Evolutionary conservation across 2,888 invertebrate genomes (phyloP).

Genomic region (Oscheius sp.): DNA sequence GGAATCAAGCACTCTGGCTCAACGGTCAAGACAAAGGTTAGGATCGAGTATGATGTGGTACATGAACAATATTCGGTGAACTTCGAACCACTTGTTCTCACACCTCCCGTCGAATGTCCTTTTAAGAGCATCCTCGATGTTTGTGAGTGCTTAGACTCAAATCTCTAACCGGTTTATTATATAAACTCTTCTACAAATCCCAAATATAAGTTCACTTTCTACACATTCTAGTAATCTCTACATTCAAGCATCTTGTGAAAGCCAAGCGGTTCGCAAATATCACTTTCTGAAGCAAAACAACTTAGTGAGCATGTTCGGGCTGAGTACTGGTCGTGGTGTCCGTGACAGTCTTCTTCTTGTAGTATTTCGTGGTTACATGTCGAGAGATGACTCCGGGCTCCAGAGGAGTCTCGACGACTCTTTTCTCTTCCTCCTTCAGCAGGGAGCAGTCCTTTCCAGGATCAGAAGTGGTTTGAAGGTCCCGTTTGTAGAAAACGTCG

Average conservation of each 20-base stretch:
- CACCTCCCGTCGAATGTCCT: slow-evolving; percentile 3
- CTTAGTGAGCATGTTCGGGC: slow-evolving; percentile 28
- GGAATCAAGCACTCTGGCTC: not conserved
- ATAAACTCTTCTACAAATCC: no score
- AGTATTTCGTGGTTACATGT: slow-evolving; percentile 72
- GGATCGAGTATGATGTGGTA: slow-evolving; percentile 11
- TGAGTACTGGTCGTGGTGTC: slow-evolving; percentile 65
- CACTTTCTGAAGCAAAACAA: not conserved
- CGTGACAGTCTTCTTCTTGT: slow-evolving; percentile 72
- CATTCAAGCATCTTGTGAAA: not conserved
- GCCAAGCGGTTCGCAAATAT: slow-evolving; percentile 5
- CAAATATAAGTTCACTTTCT: no score
- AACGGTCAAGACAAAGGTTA: not conserved
- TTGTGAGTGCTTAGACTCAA: slow-evolving; percentile 9
- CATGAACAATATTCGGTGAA: not conserved
- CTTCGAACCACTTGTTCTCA: slow-evolving; percentile 7
- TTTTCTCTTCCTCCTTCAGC: slow-evolving; percentile 68
- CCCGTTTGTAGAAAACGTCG: slow-evolving; percentile 67
- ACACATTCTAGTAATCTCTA: no score
- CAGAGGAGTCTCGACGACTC: slow-evolving; percentile 66
- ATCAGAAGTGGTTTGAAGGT: slow-evolving; percentile 67
- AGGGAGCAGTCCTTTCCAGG: slow-evolving; percentile 65
- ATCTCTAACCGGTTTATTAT: no score
- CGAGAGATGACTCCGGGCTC: slow-evolving; percentile 70
- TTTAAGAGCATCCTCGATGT: slow-evolving; percentile 19